phyloP scores from a whole-genome alignment of 1,140 invertebrate genomes.

The Bombus picipes region DNA sequence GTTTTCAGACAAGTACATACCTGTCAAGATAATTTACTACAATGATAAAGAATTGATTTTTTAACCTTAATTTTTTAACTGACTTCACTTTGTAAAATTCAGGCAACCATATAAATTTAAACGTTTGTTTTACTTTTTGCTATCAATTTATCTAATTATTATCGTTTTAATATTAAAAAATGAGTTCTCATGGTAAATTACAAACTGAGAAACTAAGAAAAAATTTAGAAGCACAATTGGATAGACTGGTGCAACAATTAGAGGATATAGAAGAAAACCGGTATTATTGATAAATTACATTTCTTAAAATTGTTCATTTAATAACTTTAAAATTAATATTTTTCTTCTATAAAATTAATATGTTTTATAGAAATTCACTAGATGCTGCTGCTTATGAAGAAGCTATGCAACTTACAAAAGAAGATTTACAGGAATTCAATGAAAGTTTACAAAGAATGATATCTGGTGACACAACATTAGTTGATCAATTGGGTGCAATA shows the following conservation, averaged over 20 bases:
- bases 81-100: not conserved
- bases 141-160: not conserved
- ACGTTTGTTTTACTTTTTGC: not conserved
- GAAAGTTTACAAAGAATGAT: conserved; percentile 86
- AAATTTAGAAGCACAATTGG: conserved; percentile 89
- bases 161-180: conserved; percentile 44
- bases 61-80: not conserved
- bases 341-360: not conserved
- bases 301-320: not conserved
- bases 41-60: not conserved
- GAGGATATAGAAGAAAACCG: conserved; percentile 89
- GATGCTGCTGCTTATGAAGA: conserved; percentile 88
- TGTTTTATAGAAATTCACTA: conserved; percentile 85
- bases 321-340: not conserved
- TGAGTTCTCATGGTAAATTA: conserved; percentile 77
- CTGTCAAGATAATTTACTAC: not conserved
- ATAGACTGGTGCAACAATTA: conserved; percentile 88
- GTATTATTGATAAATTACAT: conserved; percentile 76
- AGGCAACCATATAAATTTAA: not conserved
- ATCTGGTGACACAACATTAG: conserved; percentile 88
- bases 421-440: conserved; percentile 90
- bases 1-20: not conserved
- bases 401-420: conserved; percentile 88
- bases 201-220: conserved; percentile 86
- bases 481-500: conserved; percentile 87